phyloP scores from a whole-genome alignment of 2,113 vertebrate species.

The Prunella fulvescens region DNA sequence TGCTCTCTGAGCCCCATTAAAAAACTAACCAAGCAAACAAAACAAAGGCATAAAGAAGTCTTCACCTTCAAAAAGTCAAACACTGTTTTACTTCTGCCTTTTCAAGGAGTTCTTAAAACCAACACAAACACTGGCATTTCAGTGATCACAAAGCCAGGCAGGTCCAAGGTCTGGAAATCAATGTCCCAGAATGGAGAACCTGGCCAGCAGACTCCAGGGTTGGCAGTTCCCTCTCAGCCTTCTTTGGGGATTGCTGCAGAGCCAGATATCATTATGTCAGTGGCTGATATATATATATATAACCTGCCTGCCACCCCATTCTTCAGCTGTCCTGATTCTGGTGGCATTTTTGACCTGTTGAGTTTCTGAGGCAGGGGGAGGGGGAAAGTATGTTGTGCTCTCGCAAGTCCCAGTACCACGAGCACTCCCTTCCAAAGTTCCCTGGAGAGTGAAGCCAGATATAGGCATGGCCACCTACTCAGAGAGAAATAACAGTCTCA shows the following conservation, averaged over 20 bases:
- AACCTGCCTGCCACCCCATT: background rate
- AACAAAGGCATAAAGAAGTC: background rate
- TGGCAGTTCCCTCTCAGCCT: background rate
- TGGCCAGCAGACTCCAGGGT: background rate
- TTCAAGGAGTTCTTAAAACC: background rate
- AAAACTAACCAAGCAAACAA: background rate
- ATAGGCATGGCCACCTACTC: background rate
- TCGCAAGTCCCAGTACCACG: accelerated
- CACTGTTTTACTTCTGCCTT: background rate
- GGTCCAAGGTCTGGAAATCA: background rate
- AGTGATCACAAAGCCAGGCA: background rate
- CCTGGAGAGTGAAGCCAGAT: background rate
- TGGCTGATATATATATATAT: background rate
- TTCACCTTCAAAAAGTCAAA: background rate
- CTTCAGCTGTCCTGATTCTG: background rate
- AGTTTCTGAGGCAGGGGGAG: background rate
- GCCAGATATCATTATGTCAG: background rate
- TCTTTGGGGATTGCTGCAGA: background rate
- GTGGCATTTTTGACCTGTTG: background rate
- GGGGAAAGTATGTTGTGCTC: background rate
- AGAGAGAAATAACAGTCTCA: background rate
- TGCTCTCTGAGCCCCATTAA: background rate
- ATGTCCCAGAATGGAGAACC: accelerated
- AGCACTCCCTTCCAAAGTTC: background rate
- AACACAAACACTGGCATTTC: background rate